Base-by-base conservation (phyloP, 2,113 vertebrate species). In the Camelus dromedarius region DNA sequence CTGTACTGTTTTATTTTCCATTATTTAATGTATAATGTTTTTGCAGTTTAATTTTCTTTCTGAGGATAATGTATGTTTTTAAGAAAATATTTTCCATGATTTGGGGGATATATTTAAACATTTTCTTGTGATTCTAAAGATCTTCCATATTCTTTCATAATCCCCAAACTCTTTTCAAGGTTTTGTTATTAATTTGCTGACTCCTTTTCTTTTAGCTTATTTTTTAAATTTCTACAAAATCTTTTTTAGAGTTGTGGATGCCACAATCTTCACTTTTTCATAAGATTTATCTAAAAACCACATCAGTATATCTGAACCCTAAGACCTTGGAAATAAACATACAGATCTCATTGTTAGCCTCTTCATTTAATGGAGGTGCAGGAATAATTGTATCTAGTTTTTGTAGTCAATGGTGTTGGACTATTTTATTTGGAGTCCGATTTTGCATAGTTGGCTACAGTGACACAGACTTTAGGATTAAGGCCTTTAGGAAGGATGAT, bases 281-380 rank as follows among this genome's bases (percentile, higher is more conserved):
- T 24, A 77, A 77, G 62, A 77, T 70, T 72, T 77, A 62, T 64
- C 46, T 56, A 72, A 95, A 87, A 91, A 94, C 64, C 60, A n/a
- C 3, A 83, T 20, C 22, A 93, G 48, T 24, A 46, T 56, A 73
- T 50, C 32, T 64, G 26, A 79, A 93, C 72, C 56, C 28, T 80
- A 84, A 93, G 52, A 84, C 42, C 12, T 58, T 50, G 54, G 72
- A 93, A 96, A 72, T 85, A 93, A 89, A 73, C 72, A 30, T 72
- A 38, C 46, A 90, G 35, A 46, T 70, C 62, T 96, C 54, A 54
- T 22, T 79, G 46, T 62, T 69, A 70, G 70, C 15, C 26, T 89
- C 14, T 89, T 60, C 48, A 67, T 5, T 66, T 89, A 66, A 79
- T 54, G 30, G 8, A 48, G 22, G 24, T 89, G 12, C 38, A 94